These are phyloP conservation scores for Pseudococcus jackbeardsleyi DNA, from an alignment of 2,888 invertebrate species.

Conservation along the genomic window DNA sequence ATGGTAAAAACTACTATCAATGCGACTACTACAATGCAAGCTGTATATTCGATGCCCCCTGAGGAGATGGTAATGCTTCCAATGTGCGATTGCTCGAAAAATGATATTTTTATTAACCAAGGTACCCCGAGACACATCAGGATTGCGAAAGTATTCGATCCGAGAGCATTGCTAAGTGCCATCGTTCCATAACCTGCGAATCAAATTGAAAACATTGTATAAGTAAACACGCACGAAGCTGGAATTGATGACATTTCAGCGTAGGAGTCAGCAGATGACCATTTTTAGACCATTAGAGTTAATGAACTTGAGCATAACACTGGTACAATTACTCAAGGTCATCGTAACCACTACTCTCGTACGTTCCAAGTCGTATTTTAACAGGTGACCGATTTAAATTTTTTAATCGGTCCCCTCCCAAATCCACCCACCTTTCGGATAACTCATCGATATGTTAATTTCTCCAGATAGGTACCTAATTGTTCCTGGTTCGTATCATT, in stretches of 20 bases:
- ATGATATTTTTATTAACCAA: constrained; percentile 79
- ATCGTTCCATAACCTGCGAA: constrained; percentile 79
- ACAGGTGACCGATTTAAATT: neutral
- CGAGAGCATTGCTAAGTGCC: constrained; percentile 86
- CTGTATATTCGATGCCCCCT: constrained; percentile 64
- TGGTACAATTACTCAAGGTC: constrained; percentile 18
- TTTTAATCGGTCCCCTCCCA: neutral
- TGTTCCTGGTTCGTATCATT: constrained; percentile 4
- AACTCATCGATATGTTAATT: constrained; percentile 8
- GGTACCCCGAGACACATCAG: constrained; percentile 83
- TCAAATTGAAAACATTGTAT: neutral
- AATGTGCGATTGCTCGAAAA: constrained; percentile 59
- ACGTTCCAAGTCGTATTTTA: neutral
- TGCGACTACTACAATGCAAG: constrained; percentile 58
- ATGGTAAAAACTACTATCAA: constrained; percentile 50
- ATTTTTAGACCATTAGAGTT: constrained; percentile 14
- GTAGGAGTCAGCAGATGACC: neutral
- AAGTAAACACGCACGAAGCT: no score
- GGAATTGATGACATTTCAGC: neutral
- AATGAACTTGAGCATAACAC: constrained; percentile 14
- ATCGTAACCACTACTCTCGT: neutral
- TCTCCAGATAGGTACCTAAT: constrained; percentile 23
- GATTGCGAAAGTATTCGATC: constrained; percentile 87
- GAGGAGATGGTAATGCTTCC: constrained; percentile 65
- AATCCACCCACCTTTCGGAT: neutral